Base-by-base conservation (phyloP, 2,888 invertebrate genomes). In the Apotomis betuletana region DNA sequence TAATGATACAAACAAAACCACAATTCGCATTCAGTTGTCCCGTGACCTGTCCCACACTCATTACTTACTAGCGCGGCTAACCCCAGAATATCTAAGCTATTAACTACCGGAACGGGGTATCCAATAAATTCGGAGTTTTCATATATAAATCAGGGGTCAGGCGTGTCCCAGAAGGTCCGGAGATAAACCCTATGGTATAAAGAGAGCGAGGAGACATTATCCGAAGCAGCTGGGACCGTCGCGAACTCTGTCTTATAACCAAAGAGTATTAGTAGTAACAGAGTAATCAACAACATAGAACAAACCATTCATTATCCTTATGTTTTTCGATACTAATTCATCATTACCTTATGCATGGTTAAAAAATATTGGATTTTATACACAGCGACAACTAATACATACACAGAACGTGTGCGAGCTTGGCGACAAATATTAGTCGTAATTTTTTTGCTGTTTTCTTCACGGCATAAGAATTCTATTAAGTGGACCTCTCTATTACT, bases 121-220 rank as follows among this genome's bases (percentile, higher is more conserved):
- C 84, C 85, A 83, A 87, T 90, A 90, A 87, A 90, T 90, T 85
- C 79, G 79, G 84, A 87, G 82, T 88, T 88, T 87, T 86, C 84
- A 87, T 86, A 84, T 87, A 89, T 90, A 90, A 90, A 90, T 90
- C 89, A 88, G 85, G 77, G 85, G 85, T 81, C 81, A 77, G 84
- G 82, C 83, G 79, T 80, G 84, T 81, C 84, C 85, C 85, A 83
- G 83, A 86, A 85, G 87, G 85, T 85, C 80, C 80, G 78, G 76
- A 87, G 87, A 89, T 89, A 89, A 90, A 87, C 86, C 81, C 82
- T 78, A 79, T 81, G 81, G 83, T 83, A 86, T 84, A 84, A 84
- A 85, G 85, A 86, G 83, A 83, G 80, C 79, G 79, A 79, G 76
- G 77, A 75, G 84, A 81, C 85, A 85, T 87, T 85, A 85, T 85